Conservation (phyloP, 2,888 invertebrate genomes). For the Ceriagrion tenellum region DNA sequence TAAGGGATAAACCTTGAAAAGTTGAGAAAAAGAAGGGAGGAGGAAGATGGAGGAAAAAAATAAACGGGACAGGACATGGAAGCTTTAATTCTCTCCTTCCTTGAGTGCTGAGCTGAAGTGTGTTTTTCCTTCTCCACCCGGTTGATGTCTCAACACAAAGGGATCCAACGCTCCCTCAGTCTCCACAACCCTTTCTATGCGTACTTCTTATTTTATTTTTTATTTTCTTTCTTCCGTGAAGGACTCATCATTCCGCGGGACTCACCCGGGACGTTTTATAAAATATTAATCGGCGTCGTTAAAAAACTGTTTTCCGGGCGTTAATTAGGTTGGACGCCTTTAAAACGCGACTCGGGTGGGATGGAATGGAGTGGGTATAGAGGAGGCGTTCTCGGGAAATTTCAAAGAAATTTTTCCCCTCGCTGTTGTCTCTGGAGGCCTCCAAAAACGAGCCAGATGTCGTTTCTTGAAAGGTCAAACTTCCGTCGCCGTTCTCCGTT, state of each 20-base stretch:
- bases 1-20: background rate
- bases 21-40: background rate
- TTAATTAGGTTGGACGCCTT: slow-evolving; percentile 31
- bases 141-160: slow-evolving; percentile 12
- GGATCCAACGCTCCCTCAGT: background rate
- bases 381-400: background rate
- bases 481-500: too few relatives aligned
- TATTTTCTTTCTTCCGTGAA: background rate
- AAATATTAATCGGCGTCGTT: slow-evolving; percentile 26
- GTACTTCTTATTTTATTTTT: too few relatives aligned
- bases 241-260: background rate
- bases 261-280: background rate
- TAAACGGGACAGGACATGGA: background rate
- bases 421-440: background rate
- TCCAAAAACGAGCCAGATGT: background rate
- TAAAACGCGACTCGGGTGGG: background rate
- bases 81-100: background rate
- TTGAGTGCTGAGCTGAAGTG: background rate
- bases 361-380: background rate
- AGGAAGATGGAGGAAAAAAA: background rate
- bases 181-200: too few relatives aligned
- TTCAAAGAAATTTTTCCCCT: background rate
- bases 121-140: background rate
- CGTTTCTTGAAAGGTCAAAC: background rate
- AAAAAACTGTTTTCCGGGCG: background rate